phyloP scores from a whole-genome alignment of 2,113 vertebrate genomes.

The Panthera uncia region DNA sequence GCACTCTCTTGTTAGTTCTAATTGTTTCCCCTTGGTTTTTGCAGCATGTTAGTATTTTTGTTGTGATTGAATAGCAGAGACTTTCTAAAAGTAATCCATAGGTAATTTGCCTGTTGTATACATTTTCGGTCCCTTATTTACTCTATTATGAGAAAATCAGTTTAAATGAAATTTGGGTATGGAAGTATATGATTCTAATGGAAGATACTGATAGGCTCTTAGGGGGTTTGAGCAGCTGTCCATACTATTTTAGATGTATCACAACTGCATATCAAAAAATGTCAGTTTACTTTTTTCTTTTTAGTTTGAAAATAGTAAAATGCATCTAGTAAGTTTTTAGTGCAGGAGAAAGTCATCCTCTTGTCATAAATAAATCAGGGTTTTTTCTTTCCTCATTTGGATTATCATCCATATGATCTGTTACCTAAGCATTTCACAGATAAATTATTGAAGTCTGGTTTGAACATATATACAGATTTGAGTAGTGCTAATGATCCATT shows the following conservation, averaged over 20 bases:
- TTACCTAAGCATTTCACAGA: neutral
- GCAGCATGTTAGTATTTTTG: neutral
- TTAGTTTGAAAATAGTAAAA: conserved; percentile 19
- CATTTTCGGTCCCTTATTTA: neutral
- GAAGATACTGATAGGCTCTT: neutral
- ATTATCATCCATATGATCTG: neutral
- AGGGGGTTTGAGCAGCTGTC: neutral
- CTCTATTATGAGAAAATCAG: neutral
- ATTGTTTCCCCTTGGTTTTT: neutral
- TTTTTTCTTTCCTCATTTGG: neutral
- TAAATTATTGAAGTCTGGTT: neutral
- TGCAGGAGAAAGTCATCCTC: neutral
- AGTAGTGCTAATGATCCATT: neutral
- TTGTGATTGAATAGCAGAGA: neutral
- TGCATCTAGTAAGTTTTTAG: neutral
- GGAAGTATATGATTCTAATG: neutral
- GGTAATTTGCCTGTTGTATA: neutral
- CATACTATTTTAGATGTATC: neutral
- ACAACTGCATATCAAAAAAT: neutral
- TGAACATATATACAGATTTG: neutral
- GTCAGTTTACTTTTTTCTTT: neutral
- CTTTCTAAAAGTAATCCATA: neutral
- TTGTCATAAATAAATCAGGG: neutral
- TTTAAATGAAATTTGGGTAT: neutral
- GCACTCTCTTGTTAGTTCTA: neutral